phyloP scores from a whole-genome alignment of 1,140 invertebrate genomes.

The Papilio machaon region DNA sequence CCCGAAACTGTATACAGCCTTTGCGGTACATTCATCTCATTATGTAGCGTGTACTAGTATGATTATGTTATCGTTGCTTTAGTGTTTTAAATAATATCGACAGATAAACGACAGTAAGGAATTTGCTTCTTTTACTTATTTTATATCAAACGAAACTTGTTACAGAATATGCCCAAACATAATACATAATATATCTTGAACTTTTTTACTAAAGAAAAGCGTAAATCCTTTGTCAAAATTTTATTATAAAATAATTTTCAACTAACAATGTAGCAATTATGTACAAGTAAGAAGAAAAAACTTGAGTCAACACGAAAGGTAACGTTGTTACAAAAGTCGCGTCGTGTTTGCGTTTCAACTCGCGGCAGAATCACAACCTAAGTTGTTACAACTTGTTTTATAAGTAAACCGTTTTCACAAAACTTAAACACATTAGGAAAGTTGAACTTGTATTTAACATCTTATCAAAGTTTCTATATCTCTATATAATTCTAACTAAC shows the following conservation, averaged over 20 bases:
- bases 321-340: constrained; percentile 23
- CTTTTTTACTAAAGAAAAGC: not conserved
- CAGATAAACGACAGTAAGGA: too few species aligned
- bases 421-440: constrained; percentile 35
- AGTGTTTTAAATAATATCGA: not conserved
- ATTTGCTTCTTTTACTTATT: too few species aligned
- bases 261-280: constrained; percentile 2
- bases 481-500: not conserved
- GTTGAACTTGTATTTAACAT: constrained; percentile 23
- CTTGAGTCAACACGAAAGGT: constrained; percentile 25
- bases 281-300: not conserved
- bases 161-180: too few species aligned
- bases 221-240: not conserved
- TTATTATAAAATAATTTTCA: not conserved
- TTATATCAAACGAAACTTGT: too few species aligned
- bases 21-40: not conserved
- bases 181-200: too few species aligned
- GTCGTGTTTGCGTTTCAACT: constrained; percentile 16
- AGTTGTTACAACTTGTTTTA: constrained; percentile 31
- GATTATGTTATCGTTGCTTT: not conserved
- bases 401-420: constrained; percentile 32
- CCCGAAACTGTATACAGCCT: not conserved
- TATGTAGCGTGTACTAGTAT: not conserved
- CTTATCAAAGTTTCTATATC: not conserved
- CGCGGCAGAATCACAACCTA: constrained; percentile 9